Conservation (phyloP, 2,888 invertebrate genomes). For the Allacma fusca region DNA sequence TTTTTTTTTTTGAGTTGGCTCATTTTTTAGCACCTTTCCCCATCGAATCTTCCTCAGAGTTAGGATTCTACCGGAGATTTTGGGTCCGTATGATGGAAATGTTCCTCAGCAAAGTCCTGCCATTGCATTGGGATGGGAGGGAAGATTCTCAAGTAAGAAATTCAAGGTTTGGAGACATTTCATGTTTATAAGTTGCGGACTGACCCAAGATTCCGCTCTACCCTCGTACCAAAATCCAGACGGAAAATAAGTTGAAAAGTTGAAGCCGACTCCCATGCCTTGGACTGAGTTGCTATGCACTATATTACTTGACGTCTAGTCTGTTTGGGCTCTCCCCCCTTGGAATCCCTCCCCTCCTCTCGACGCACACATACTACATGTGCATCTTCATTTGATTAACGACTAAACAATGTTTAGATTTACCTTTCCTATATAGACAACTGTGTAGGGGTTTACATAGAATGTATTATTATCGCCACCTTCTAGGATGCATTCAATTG, state of each 20-base stretch:
- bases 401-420: slow-evolving; percentile 26
- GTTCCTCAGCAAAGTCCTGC: too few species aligned
- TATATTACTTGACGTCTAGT: background rate
- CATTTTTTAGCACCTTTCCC: too few species aligned
- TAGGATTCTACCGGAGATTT: too few species aligned
- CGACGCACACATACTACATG: background rate
- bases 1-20: too few species aligned
- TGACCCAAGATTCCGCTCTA: background rate
- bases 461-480: slow-evolving; percentile 31
- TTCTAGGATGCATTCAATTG: slow-evolving; percentile 27
- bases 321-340: background rate
- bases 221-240: slow-evolving; percentile 13
- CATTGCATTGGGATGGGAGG: too few species aligned
- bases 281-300: background rate
- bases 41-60: too few species aligned
- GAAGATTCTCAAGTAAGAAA: too few species aligned
- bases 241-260: slow-evolving; percentile 12
- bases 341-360: slow-evolving; percentile 16
- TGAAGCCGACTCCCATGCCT: slow-evolving; percentile 7
- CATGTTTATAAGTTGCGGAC: slow-evolving; percentile 19
- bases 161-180: too few species aligned
- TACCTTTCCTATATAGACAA: background rate
- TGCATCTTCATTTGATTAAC: slow-evolving; percentile 26
- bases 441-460: background rate
- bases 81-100: too few species aligned